Base-by-base conservation (phyloP, 1,140 invertebrate genomes). In the Campoletis sonorensis region DNA sequence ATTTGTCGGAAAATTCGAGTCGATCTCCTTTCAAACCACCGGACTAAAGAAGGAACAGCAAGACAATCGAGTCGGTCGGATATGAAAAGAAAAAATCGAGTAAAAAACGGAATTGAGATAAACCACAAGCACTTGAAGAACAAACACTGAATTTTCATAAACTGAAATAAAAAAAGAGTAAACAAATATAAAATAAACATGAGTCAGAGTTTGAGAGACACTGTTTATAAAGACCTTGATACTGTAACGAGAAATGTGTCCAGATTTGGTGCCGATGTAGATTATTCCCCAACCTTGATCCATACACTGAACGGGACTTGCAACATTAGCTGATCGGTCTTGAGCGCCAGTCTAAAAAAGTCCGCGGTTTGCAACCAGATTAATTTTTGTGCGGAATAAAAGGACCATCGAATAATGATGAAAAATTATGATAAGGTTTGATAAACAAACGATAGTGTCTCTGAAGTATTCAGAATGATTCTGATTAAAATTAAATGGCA, bases 221-320 rank as follows among this genome's bases (percentile, higher is more conserved):
- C 11, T 54, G 3, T n/a, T n/a, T 54, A 40, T 68, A 84, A 33
- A 85, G 87, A 94, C 94, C 90, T 94, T 94, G 77, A 93, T 93
- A 84, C 94, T 91, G 87, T 93, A 94, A 81, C 94, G 93, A 11
- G 93, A 89, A 26, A 95, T 93, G 84, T 93, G 93, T 10, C 94
- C 94, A 27, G 93, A 93, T 79, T 93, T 93, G 3, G 94, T 94
- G 21, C 94, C 94, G 30, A 94, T 92, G 83, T 94, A 94, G 21
- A 94, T 91, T 10, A 92, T 93, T 67, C 93, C 93, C 94, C 94
- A 94, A 0, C 92, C 92, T 67, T 93, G 89, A 81, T 94, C 94
- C 94, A 95, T 94, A 18, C 94, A 94, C 82, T 94, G 94, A 84
- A 95, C 93, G 0, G 94, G 92, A 86, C 93, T 94, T 26, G 93